Conservation (phyloP, 2,113 vertebrate genomes). For the Prionailurus viverrinus region DNA sequence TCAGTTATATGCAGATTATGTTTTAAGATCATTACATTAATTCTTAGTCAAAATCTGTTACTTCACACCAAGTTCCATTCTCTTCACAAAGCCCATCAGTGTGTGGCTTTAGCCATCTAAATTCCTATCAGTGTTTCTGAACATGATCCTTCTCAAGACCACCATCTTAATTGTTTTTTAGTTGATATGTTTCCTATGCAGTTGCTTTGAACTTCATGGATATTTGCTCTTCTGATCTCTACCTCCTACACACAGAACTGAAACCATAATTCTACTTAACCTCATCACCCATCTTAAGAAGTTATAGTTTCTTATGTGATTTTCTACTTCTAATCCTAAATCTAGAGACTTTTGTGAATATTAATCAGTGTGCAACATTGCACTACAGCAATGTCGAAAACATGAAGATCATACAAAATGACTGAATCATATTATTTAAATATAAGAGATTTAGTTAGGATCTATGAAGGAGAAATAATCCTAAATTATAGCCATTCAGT, state of each 20-base stretch:
- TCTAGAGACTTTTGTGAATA: not conserved
- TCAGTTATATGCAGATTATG: not conserved
- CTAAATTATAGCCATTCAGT: not conserved
- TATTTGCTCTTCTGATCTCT: not conserved
- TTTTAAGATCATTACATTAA: not conserved
- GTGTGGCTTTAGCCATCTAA: not conserved
- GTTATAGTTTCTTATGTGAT: constrained; percentile 13
- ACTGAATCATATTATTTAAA: constrained; percentile 34
- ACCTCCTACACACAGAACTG: not conserved
- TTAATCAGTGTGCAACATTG: not conserved
- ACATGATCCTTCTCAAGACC: not conserved
- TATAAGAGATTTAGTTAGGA: not conserved
- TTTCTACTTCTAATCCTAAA: constrained; percentile 53
- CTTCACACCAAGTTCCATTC: not conserved
- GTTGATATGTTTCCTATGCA: not conserved
- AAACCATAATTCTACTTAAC: not conserved
- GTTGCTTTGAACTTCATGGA: constrained; percentile 10
- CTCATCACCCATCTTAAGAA: constrained; percentile 10
- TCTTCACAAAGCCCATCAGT: not conserved
- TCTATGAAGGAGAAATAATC: constrained; percentile 32
- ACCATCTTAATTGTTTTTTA: not conserved
- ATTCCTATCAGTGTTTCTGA: not conserved
- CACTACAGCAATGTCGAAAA: not conserved
- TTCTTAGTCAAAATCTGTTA: not conserved
- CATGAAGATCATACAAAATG: not conserved